Evolutionary conservation across 2,797 vertebrate genomes (phyloP).

Genomic region (Hephaestus fuliginosus): DNA sequence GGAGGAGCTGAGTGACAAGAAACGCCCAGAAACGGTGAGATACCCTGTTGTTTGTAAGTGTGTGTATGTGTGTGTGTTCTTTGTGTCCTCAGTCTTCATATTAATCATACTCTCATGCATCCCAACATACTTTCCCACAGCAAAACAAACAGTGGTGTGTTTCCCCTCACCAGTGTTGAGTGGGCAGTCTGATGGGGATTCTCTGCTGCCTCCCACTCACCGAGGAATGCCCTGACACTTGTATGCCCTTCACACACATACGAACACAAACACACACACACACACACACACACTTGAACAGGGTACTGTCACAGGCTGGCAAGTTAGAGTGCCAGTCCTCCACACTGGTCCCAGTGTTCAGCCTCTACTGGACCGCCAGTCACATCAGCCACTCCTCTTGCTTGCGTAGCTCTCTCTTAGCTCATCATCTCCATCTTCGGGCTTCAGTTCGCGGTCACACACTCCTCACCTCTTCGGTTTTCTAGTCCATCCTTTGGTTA

Average conservation of each 20-base stretch:
- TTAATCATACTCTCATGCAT: slow-evolving; percentile 9
- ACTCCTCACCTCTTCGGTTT: neutral
- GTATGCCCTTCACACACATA: slow-evolving; percentile 59
- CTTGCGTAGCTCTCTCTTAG: slow-evolving; percentile 37
- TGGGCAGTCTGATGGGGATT: slow-evolving; percentile 71
- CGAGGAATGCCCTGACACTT: slow-evolving; percentile 83
- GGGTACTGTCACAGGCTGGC: slow-evolving; percentile 62
- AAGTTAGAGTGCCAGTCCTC: slow-evolving; percentile 41
- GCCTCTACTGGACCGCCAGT: slow-evolving; percentile 31
- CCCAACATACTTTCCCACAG: slow-evolving; percentile 68
- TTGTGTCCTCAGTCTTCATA: neutral
- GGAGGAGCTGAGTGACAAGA: slow-evolving; percentile 95
- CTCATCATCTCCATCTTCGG: slow-evolving; percentile 28
- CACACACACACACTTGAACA: slow-evolving; percentile 38
- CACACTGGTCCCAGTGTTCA: slow-evolving; percentile 78
- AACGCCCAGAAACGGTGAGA: slow-evolving; percentile 95
- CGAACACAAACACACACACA: slow-evolving; percentile 28
- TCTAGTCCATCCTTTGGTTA: neutral
- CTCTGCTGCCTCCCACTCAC: slow-evolving; percentile 72
- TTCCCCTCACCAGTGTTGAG: slow-evolving; percentile 44
- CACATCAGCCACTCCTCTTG: slow-evolving; percentile 42
- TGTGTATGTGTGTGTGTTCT: slow-evolving; percentile 21
- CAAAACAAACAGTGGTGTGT: slow-evolving; percentile 70
- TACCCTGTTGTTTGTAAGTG: neutral
- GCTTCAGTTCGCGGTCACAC: neutral